A percentile compares a stretch with the other conserved stretches of the same genome.
phyloP scores from a whole-genome alignment of 2,888 invertebrate species.

The Limnephilus marmoratus region DNA sequence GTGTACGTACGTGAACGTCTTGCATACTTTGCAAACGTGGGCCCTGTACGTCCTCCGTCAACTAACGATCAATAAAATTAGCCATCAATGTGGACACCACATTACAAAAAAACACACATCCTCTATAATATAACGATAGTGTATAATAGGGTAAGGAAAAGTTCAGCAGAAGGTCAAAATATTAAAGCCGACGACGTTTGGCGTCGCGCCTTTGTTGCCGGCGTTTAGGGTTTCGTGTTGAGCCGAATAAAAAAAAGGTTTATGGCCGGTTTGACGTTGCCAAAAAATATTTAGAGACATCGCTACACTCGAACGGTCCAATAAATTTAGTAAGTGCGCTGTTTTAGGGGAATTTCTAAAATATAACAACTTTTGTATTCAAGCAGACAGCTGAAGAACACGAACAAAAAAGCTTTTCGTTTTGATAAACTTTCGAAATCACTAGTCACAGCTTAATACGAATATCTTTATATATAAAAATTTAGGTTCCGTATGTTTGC shows the following conservation, averaged over 20 bases:
- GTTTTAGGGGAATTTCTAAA: background rate
- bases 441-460: too few relatives aligned
- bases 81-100: too few relatives aligned
- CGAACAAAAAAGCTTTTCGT: background rate
- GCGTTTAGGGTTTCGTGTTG: constrained; percentile 25
- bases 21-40: too few relatives aligned
- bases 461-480: too few relatives aligned
- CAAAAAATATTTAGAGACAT: constrained; percentile 29
- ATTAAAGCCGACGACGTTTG: background rate
- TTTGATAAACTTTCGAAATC: background rate
- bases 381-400: background rate
- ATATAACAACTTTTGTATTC: background rate
- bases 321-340: constrained; percentile 33
- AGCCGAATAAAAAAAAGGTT: constrained; percentile 36
- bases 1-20: too few relatives aligned
- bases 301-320: constrained; percentile 24
- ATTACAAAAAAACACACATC: background rate
- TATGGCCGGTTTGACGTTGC: constrained; percentile 34
- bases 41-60: too few relatives aligned
- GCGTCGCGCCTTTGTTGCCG: constrained; percentile 5
- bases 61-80: too few relatives aligned
- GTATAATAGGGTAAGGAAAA: background rate
- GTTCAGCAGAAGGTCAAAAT: constrained; percentile 24
- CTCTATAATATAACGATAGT: background rate
- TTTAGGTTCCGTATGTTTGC: too few relatives aligned